These are phyloP conservation scores for Agrenia bidenticulata DNA, from an alignment of 2,888 invertebrate species.

Conservation along the genomic window DNA sequence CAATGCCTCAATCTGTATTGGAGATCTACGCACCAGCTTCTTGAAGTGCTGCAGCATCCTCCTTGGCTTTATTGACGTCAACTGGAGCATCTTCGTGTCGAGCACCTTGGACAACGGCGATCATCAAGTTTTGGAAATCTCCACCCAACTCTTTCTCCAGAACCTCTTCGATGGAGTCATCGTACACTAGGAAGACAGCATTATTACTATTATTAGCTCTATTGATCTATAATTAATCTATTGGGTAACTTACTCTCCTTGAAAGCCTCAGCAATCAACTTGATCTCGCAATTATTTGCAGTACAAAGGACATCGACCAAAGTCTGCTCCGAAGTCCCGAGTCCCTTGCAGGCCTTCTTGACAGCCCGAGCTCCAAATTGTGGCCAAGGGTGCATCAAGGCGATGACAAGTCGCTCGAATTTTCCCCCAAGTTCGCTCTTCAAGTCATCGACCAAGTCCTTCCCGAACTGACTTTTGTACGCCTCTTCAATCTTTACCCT, in stretches of 20 bases:
- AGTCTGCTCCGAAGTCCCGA: slow-evolving; percentile 57
- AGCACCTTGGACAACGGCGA: slow-evolving; percentile 55
- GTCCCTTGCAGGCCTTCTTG: slow-evolving; percentile 57
- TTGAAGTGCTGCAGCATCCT: slow-evolving; percentile 46
- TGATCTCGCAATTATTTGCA: slow-evolving; percentile 56
- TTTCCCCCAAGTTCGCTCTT: slow-evolving; percentile 58
- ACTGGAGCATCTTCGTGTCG: slow-evolving; percentile 50
- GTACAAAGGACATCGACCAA: slow-evolving; percentile 59
- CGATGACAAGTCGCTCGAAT: slow-evolving; percentile 58
- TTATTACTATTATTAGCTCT: background rate
- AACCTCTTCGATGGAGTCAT: slow-evolving; percentile 56
- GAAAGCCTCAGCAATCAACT: slow-evolving; percentile 50
- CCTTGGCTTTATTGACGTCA: slow-evolving; percentile 44
- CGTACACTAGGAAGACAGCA: slow-evolving; percentile 52
- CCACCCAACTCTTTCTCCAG: slow-evolving; percentile 60
- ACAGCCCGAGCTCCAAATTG: slow-evolving; percentile 59
- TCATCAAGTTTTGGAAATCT: slow-evolving; percentile 59
- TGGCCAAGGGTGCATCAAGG: slow-evolving; percentile 57
- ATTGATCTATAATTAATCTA: background rate
- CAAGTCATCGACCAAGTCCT: slow-evolving; percentile 56
- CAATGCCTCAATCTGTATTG: too few relatives aligned
- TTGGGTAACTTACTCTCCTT: slow-evolving; percentile 48
- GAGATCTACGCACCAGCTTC: slow-evolving; percentile 52
- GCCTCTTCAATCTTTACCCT: slow-evolving; percentile 44
- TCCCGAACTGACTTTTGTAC: slow-evolving; percentile 48